phyloP scores from a whole-genome alignment of 1,140 invertebrate genomes.

The Agrypnia vestita region DNA sequence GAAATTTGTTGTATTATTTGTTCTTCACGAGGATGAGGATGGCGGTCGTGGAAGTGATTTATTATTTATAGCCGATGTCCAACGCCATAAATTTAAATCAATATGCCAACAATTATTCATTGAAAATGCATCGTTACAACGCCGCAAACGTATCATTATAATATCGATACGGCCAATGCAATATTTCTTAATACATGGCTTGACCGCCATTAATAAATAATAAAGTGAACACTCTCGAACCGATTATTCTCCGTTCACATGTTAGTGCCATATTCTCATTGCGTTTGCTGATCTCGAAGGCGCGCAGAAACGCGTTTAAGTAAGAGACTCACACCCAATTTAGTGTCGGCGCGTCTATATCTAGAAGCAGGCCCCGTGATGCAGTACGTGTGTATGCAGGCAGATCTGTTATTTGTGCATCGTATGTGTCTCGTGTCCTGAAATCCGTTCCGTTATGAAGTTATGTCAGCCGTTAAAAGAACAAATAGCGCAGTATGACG shows the following conservation, averaged over 20 bases:
- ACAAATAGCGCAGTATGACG: slow-evolving; percentile 29
- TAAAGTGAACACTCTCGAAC: slow-evolving; percentile 20
- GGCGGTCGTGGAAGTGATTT: too few species aligned
- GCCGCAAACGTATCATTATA: slow-evolving; percentile 39
- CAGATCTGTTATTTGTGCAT: neutral
- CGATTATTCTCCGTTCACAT: slow-evolving; percentile 15
- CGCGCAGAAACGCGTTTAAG: neutral
- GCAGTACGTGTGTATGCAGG: too few species aligned
- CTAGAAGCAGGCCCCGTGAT: too few species aligned
- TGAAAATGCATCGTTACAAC: slow-evolving; percentile 20
- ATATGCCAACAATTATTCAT: slow-evolving; percentile 29
- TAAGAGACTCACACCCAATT: neutral
- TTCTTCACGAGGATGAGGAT: neutral
- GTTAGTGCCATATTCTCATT: neutral
- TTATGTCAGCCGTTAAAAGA: slow-evolving; percentile 38
- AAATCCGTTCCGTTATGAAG: slow-evolving; percentile 34
- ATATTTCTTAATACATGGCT: slow-evolving; percentile 8
- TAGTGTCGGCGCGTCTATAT: too few species aligned
- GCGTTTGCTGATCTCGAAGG: slow-evolving; percentile 12
- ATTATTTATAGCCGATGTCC: neutral
- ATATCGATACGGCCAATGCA: slow-evolving; percentile 14
- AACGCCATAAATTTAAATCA: slow-evolving; percentile 25
- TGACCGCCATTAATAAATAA: neutral
- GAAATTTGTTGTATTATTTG: neutral
- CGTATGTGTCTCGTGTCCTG: neutral